These are phyloP conservation scores for Lottia gigantea DNA, from an alignment of 2,888 invertebrate species.

Conservation along the genomic window DNA sequence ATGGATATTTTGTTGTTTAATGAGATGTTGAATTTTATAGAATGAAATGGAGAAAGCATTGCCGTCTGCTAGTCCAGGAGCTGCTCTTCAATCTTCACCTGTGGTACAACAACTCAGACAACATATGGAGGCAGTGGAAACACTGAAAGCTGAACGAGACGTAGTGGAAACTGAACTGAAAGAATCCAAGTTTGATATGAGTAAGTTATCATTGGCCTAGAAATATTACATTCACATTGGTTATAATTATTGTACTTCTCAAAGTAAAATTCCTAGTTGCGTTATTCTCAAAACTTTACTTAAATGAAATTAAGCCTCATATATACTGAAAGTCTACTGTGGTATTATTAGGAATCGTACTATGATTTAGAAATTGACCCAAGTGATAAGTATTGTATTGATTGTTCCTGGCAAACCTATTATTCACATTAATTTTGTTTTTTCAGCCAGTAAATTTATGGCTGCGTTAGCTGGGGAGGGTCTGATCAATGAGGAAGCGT, in stretches of 20 bases:
- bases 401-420: no score
- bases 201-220: conserved; percentile 47
- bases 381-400: no score
- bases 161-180: conserved; percentile 88
- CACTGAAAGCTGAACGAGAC: conserved; percentile 89
- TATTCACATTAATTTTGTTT: no score
- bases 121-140: conserved; percentile 87
- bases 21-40: no score
- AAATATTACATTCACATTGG: no score
- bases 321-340: no score
- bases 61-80: conserved; percentile 69
- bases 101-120: conserved; percentile 77
- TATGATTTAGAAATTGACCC: not conserved
- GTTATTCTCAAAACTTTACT: no score
- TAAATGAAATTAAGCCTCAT: no score
- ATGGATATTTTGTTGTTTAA: no score
- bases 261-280: no score
- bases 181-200: conserved; percentile 83
- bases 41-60: conserved; percentile 60
- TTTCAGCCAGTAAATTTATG: conserved; percentile 78
- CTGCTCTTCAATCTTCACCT: conserved; percentile 71
- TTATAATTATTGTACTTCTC: no score
- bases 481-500: conserved; percentile 80
- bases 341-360: not conserved
- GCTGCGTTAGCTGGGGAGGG: conserved; percentile 81